These are phyloP conservation scores for Chunga burmeisteri DNA, from an alignment of 2,113 vertebrate species.

Conservation along the genomic window DNA sequence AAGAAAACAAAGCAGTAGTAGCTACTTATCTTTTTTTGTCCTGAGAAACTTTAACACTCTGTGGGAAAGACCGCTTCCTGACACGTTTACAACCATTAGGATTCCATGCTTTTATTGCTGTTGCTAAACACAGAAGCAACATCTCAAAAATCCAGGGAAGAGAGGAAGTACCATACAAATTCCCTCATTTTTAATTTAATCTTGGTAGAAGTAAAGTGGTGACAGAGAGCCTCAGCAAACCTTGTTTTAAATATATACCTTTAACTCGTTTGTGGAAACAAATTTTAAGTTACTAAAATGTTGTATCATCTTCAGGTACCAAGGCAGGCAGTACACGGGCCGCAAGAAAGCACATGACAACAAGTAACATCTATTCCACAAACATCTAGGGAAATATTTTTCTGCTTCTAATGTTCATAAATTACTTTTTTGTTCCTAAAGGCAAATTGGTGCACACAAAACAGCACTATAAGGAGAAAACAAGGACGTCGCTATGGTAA, in stretches of 20 bases:
- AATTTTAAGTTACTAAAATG: not conserved
- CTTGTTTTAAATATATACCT: not conserved
- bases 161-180: not conserved
- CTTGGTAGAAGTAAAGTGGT: not conserved
- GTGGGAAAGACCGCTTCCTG: not conserved
- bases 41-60: constrained; percentile 58
- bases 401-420: not conserved
- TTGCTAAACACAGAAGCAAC: not conserved
- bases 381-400: not conserved
- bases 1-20: constrained; percentile 63
- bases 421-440: not conserved
- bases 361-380: not conserved
- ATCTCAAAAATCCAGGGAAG: not conserved
- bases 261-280: not conserved
- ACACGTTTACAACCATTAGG: not conserved
- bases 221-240: rapidly evolving
- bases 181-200: not conserved
- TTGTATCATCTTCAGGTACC: not conserved
- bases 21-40: constrained; percentile 58
- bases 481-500: not conserved
- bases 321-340: not conserved
- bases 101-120: not conserved
- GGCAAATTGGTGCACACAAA: not conserved
- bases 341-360: not conserved
- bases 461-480: not conserved